Conservation (phyloP, 2,113 vertebrate species). For the Prunella fulvescens region DNA sequence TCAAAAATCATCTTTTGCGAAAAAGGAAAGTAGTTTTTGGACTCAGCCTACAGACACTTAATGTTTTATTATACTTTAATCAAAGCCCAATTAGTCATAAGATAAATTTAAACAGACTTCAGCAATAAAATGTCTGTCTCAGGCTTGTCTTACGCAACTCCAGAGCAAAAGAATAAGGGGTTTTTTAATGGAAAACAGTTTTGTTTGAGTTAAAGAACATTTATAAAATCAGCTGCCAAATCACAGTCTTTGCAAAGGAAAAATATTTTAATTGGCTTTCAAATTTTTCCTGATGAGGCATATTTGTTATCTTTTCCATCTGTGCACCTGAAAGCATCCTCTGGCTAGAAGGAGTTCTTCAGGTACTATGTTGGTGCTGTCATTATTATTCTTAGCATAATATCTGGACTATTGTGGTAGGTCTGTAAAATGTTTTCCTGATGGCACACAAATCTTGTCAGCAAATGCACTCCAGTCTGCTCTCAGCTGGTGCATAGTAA, state of each 20-base stretch:
- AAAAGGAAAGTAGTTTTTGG: neutral
- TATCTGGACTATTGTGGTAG: neutral
- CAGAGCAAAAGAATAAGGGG: neutral
- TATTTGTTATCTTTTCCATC: conserved; percentile 42
- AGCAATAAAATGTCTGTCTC: conserved; percentile 19
- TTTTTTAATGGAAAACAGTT: conserved; percentile 48
- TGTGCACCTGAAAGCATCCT: neutral
- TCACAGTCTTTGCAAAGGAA: conserved; percentile 13
- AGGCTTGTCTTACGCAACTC: conserved; percentile 6
- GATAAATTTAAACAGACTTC: conserved; percentile 53
- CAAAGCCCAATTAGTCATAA: conserved; percentile 38
- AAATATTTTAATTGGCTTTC: conserved; percentile 68
- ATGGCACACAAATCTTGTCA: conserved; percentile 34
- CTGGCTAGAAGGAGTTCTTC: neutral
- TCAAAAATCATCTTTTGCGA: neutral
- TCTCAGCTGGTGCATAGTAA: neutral
- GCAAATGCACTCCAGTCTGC: conserved; percentile 5
- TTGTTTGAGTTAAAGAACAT: conserved; percentile 50
- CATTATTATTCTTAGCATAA: neutral
- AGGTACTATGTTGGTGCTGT: neutral
- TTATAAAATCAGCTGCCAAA: conserved; percentile 57
- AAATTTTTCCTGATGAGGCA: conserved; percentile 11
- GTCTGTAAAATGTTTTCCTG: conserved; percentile 31
- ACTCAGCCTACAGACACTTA: neutral
- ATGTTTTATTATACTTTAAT: conserved; percentile 40